These are phyloP conservation scores for Heliconius erato DNA, from an alignment of 2,888 invertebrate species.

Conservation along the genomic window DNA sequence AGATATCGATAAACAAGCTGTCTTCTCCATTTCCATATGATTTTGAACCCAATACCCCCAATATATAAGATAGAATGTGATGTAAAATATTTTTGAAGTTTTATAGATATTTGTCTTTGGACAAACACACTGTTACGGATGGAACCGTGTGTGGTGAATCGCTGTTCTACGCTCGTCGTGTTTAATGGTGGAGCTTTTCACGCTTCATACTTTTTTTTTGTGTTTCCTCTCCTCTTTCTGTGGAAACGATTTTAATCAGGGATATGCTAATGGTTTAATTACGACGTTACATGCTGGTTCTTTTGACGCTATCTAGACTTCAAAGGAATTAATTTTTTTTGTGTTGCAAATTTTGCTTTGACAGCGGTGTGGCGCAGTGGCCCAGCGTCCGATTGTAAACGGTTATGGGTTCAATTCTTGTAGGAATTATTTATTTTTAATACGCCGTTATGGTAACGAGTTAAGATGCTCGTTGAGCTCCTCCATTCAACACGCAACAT, in stretches of 20 bases:
- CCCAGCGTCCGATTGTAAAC: too few relatives aligned
- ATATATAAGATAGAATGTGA: constrained; percentile 9
- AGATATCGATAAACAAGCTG: constrained; percentile 59
- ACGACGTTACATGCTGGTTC: background rate
- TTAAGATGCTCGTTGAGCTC: too few relatives aligned
- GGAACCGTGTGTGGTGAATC: constrained; percentile 72
- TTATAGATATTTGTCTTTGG: constrained; percentile 60
- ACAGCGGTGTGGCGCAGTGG: background rate
- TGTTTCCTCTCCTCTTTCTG: constrained; percentile 29
- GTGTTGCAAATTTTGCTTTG: background rate
- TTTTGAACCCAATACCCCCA: background rate
- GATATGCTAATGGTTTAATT: constrained; percentile 46
- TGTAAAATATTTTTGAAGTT: background rate
- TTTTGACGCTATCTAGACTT: background rate
- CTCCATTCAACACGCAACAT: too few relatives aligned
- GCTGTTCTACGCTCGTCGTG: constrained; percentile 51
- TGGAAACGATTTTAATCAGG: constrained; percentile 20
- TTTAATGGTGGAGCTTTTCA: constrained; percentile 45
- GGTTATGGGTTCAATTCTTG: too few relatives aligned
- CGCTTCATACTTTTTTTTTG: constrained; percentile 42
- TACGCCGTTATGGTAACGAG: too few relatives aligned
- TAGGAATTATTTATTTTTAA: too few relatives aligned
- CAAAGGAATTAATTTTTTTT: background rate
- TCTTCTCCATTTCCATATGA: constrained; percentile 31
- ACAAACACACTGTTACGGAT: constrained; percentile 77